phyloP scores from a whole-genome alignment of 2,888 invertebrate species.

The Lissocephala sabroskyi region DNA sequence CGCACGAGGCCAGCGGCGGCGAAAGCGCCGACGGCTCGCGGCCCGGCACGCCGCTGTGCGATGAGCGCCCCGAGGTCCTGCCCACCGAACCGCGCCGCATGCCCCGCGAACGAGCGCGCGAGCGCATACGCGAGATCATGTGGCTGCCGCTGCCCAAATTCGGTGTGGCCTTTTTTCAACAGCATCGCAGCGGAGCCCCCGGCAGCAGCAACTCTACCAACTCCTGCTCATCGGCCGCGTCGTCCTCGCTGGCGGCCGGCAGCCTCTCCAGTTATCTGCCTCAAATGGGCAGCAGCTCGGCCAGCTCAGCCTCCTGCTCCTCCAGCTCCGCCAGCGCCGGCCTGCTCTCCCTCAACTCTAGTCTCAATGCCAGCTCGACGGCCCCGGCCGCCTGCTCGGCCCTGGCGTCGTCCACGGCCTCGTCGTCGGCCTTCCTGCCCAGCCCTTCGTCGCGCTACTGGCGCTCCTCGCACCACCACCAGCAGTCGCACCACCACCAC shows the following conservation, averaged over 20 bases:
- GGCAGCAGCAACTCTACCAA: too few species aligned
- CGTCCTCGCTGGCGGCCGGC: too few species aligned
- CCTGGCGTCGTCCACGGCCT: constrained; percentile 24
- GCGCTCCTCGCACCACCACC: constrained; percentile 59
- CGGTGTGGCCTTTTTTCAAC: constrained; percentile 79
- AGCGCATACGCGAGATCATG: constrained; percentile 79
- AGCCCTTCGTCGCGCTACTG: constrained; percentile 54
- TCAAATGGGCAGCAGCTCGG: constrained; percentile 37
- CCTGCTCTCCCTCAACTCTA: constrained; percentile 66
- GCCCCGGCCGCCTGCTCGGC: constrained; percentile 44
- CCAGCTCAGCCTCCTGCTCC: constrained; percentile 34
- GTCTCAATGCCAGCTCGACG: constrained; percentile 67
- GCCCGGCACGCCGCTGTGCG: constrained; percentile 88
- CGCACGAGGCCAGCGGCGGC: constrained; percentile 75
- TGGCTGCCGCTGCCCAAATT: constrained; percentile 91
- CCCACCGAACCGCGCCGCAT: constrained; percentile 84
- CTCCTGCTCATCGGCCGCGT: too few species aligned
- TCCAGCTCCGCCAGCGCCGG: constrained; percentile 28
- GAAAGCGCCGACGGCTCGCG: constrained; percentile 82
- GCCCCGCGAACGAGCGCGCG: constrained; percentile 73
- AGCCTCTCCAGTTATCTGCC: constrained; percentile 31
- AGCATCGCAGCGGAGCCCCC: constrained; percentile 59
- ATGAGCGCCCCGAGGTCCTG: constrained; percentile 83
- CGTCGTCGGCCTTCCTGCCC: constrained; percentile 44
- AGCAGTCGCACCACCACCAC: constrained; percentile 47